phyloP scores from a whole-genome alignment of 1,140 invertebrate genomes.

The Drosophila mojavensis region DNA sequence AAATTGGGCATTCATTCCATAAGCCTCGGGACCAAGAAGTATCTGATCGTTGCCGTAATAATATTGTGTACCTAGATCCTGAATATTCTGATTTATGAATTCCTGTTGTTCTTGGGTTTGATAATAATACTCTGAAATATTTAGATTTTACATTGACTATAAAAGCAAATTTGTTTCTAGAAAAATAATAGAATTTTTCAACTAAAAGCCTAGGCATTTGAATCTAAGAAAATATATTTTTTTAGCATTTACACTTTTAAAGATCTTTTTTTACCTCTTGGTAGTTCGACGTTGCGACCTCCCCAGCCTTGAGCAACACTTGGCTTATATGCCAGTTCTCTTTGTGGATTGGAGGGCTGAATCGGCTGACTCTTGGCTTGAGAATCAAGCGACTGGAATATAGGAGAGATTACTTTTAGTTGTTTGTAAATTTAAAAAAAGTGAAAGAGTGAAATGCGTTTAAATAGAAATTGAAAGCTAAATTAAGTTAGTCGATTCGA shows the following conservation, averaged over 20 bases:
- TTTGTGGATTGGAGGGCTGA: constrained; percentile 51
- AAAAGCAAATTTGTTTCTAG: background rate
- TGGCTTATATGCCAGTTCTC: constrained; percentile 85
- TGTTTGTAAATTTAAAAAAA: no score
- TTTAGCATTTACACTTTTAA: no score
- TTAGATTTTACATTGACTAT: background rate
- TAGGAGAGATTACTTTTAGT: no score
- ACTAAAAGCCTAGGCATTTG: no score
- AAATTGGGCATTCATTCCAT: background rate
- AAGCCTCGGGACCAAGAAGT: background rate
- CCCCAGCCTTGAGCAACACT: constrained; percentile 86
- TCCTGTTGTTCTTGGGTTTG: constrained; percentile 7
- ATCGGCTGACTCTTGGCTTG: constrained; percentile 11
- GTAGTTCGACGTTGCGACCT: constrained; percentile 70
- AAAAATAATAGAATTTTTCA: no score
- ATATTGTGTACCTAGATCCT: constrained; percentile 5
- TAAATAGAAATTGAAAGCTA: no score
- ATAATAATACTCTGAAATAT: constrained; percentile 44
- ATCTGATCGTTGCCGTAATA: background rate
- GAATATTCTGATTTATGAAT: background rate
- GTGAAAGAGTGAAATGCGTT: no score
- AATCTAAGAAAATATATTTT: no score
- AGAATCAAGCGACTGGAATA: background rate
- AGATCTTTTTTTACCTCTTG: constrained; percentile 59
- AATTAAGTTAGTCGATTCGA: no score